Base-by-base conservation (phyloP, 2,888 invertebrate genomes). In the Cephus pygmeus region DNA sequence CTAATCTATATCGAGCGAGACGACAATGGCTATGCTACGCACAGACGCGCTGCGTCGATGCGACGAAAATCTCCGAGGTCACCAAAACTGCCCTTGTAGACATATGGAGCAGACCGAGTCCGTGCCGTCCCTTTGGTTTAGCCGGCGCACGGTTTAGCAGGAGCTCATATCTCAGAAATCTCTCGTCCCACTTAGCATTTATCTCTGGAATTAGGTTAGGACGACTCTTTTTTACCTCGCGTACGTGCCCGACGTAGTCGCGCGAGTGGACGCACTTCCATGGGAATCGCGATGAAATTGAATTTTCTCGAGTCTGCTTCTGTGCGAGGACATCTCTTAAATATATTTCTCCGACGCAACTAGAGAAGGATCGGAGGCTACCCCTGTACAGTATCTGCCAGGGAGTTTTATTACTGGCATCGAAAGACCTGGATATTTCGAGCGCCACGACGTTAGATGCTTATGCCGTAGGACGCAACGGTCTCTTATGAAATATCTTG, bases 131-230 rank as follows among this genome's bases (percentile, higher is more conserved):
- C 23, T 15, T 56, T 56, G 69, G 79, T 79, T 71, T 71, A 71
- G 71, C 71, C 15, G 12, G 15, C 31, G 11, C 12, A 12, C 71
- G 31, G 31, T n/a, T 15, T 12, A 15, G 56, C 31, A 31, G 11
- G 9, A 71, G 71, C 81, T 79, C 81, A 78, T 85, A 84, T 84
- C 85, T 83, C 82, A 79, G 83, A 86, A 87, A 87, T 87, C 86
- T 85, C 85, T 82, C 83, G 82, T 84, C 81, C 84, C 83, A 86
- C 84, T 88, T 87, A 86, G 84, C 87, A 88, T 90, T 90, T 89
- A 89, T 90, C 88, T 87, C 85, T 76, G 80, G 86, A 90, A 90
- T 90, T 89, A 87, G 88, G 90, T 90, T 90, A 88, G 85, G 82
- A 77, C 83, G 84, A 82, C 81, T 83, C 82, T 85, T 82, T 81